phyloP scores from a whole-genome alignment of 1,140 invertebrate genomes.

The Pseudomyrmex concolor region DNA sequence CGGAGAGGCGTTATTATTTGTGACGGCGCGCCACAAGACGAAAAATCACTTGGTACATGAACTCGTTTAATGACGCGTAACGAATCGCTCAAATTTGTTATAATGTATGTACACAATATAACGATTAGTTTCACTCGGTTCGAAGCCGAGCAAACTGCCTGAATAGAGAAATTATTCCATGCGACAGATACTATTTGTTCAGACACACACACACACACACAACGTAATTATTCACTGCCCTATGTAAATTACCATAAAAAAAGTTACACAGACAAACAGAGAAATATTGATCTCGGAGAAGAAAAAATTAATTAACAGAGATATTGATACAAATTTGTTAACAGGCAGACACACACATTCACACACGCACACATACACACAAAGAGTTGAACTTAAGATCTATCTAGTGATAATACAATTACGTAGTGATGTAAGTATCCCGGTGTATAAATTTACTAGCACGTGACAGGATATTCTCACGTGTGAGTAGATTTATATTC shows the following conservation, averaged over 20 bases:
- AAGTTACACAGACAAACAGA: constrained; percentile 13
- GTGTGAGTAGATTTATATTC: constrained; percentile 34
- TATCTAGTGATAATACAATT: constrained; percentile 46
- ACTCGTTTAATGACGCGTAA: constrained; percentile 28
- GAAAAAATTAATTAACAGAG: constrained; percentile 32
- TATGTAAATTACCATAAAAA: constrained; percentile 33
- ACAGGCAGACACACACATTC: not conserved
- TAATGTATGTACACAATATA: constrained; percentile 25
- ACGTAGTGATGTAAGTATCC: constrained; percentile 39
- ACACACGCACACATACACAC: not conserved
- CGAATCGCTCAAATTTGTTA: constrained; percentile 65
- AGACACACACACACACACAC: not conserved
- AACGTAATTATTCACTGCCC: constrained; percentile 21
- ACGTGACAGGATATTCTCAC: not conserved
- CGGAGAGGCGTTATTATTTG: constrained; percentile 22
- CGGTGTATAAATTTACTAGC: constrained; percentile 34
- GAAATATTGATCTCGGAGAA: constrained; percentile 34
- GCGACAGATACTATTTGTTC: constrained; percentile 8
- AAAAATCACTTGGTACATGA: not conserved
- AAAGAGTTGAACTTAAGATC: constrained; percentile 51
- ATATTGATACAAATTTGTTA: constrained; percentile 55
- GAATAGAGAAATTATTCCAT: constrained; percentile 1
- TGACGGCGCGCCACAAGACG: not conserved
- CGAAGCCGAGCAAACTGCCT: not conserved
- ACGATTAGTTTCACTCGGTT: constrained; percentile 40